These are phyloP conservation scores for Phyto melanocephala DNA, from an alignment of 2,888 invertebrate genomes.

Conservation along the genomic window DNA sequence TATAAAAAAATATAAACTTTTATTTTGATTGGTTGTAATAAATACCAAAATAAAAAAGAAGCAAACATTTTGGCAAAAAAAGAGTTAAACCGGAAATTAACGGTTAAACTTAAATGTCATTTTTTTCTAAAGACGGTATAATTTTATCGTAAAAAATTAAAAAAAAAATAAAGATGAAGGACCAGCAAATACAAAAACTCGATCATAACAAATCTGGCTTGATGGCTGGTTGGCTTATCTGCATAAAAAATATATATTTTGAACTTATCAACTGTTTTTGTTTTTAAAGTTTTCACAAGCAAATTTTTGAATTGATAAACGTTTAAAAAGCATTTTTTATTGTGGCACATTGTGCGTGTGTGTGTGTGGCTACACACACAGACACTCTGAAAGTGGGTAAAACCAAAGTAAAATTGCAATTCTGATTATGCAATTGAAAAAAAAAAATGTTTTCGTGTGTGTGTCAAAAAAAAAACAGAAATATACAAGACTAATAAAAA, in stretches of 20 bases:
- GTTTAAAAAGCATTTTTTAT: slow-evolving; percentile 44
- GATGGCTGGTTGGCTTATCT: slow-evolving; percentile 52
- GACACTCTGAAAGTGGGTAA: slow-evolving; percentile 65
- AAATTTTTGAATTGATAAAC: slow-evolving; percentile 63
- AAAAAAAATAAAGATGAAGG: slow-evolving; percentile 5
- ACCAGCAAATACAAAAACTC: slow-evolving; percentile 16
- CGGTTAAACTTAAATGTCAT: slow-evolving; percentile 66
- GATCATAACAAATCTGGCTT: slow-evolving; percentile 50
- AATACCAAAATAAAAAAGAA: slow-evolving; percentile 34
- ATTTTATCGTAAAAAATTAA: not conserved
- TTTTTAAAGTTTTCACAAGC: slow-evolving; percentile 65
- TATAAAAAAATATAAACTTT: slow-evolving; percentile 18
- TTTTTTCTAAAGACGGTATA: not conserved
- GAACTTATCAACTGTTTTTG: slow-evolving; percentile 50
- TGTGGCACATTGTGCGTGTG: not conserved
- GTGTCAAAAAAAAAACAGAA: too few species aligned
- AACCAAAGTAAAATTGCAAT: slow-evolving; percentile 65
- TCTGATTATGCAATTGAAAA: slow-evolving; percentile 69
- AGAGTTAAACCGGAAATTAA: slow-evolving; percentile 72
- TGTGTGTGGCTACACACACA: slow-evolving; percentile 45
- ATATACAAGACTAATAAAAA: not conserved
- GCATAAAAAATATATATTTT: slow-evolving; percentile 57
- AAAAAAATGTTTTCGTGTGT: not conserved
- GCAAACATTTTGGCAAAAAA: not conserved
- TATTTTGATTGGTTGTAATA: slow-evolving; percentile 54